Conservation (phyloP, 1,140 invertebrate species). For the Aphaenogaster ashmeadi region DNA sequence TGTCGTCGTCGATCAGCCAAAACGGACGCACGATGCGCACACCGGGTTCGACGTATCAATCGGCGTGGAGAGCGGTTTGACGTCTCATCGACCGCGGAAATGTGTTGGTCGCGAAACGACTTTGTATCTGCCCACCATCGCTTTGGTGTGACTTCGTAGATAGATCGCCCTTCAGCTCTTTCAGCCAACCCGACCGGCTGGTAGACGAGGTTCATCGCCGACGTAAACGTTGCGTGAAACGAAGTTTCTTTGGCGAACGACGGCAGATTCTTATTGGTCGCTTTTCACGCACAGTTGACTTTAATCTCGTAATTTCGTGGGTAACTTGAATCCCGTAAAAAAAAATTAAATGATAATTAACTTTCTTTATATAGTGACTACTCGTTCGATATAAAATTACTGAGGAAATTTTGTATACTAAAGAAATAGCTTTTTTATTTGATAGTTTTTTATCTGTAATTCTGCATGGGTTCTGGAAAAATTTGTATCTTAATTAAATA, state of each 20-base stretch:
- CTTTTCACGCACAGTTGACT: background rate
- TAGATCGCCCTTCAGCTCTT: background rate
- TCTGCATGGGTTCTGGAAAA: background rate
- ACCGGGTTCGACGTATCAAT: slow-evolving; percentile 1
- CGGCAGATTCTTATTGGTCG: background rate
- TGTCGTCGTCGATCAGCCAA: background rate
- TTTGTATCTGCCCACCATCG: slow-evolving; percentile 1
- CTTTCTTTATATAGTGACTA: background rate
- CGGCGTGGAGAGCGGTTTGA: background rate
- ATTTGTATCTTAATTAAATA: background rate
- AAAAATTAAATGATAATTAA: background rate
- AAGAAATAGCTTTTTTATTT: background rate
- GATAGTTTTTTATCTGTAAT: background rate
- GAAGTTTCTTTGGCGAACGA: slow-evolving; percentile 13
- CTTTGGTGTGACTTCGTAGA: slow-evolving; percentile 2
- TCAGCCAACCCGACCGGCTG: background rate
- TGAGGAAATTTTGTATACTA: background rate
- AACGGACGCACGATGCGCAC: background rate
- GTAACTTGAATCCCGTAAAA: background rate
- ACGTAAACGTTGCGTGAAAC: slow-evolving; percentile 39
- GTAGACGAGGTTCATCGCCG: background rate
- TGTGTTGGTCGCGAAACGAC: background rate
- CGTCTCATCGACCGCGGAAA: slow-evolving; percentile 20
- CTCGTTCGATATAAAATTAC: background rate
- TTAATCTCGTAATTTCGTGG: background rate